These are phyloP conservation scores for Mungos mungo DNA, from an alignment of 2,113 vertebrate genomes.

Conservation along the genomic window DNA sequence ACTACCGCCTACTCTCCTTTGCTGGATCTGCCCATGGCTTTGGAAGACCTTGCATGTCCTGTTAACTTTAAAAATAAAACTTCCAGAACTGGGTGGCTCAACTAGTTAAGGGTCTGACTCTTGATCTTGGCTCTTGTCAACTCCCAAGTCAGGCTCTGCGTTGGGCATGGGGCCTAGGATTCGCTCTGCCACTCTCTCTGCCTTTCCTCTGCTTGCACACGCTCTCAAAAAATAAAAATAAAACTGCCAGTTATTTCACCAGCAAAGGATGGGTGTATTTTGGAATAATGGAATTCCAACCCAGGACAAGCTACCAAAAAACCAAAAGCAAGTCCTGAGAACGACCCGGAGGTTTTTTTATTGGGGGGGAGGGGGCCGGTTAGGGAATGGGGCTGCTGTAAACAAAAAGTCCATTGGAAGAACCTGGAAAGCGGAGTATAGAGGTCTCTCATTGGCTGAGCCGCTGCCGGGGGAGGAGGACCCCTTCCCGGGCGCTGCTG, in stretches of 20 bases:
- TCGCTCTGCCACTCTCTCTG: no score
- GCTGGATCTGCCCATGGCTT: not conserved
- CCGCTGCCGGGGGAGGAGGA: not conserved
- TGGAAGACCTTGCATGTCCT: not conserved
- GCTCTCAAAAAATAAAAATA: no score
- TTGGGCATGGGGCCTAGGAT: no score
- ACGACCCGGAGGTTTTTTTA: not conserved
- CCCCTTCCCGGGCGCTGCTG: not conserved
- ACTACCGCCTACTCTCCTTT: not conserved
- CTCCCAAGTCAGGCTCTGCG: no score
- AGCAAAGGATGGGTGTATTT: not conserved
- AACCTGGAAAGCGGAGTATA: not conserved
- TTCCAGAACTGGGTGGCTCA: no score
- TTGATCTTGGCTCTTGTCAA: no score
- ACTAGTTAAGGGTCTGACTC: no score
- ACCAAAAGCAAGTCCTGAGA: no score
- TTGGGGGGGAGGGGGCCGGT: rapidly evolving
- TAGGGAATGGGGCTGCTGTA: not conserved
- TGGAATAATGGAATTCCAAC: not conserved
- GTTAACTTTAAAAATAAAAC: not conserved
- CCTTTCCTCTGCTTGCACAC: no score
- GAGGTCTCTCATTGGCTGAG: not conserved
- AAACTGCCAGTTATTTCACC: not conserved
- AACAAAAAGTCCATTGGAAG: not conserved
- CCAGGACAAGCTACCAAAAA: no score